These are phyloP conservation scores for Aphodius granarius DNA, from an alignment of 2,888 invertebrate genomes.

Conservation along the genomic window DNA sequence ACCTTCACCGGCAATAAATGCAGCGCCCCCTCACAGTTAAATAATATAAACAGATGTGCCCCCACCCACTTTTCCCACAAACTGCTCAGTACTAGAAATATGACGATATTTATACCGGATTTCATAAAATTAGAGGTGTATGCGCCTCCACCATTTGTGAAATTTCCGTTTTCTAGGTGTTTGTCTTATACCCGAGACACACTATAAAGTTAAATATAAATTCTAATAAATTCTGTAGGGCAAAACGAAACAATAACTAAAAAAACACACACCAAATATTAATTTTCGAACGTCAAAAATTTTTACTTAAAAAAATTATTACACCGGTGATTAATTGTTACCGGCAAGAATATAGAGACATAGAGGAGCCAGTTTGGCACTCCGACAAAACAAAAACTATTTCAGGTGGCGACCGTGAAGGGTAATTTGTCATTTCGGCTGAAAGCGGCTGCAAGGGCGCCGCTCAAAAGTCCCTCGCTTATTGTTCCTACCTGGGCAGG, in stretches of 20 bases:
- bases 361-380: background rate
- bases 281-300: background rate
- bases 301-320: constrained; percentile 1
- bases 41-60: background rate
- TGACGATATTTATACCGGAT: too few relatives aligned
- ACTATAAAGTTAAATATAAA: too few relatives aligned
- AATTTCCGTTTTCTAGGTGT: too few relatives aligned
- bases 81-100: too few relatives aligned
- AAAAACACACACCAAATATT: background rate
- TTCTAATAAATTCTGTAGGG: too few relatives aligned
- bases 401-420: constrained; percentile 19
- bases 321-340: constrained; percentile 17
- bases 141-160: too few relatives aligned
- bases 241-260: too few relatives aligned
- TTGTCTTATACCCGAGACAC: too few relatives aligned
- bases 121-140: too few relatives aligned
- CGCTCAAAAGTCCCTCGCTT: background rate
- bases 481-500: constrained; percentile 14
- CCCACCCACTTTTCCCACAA: too few relatives aligned
- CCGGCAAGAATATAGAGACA: background rate
- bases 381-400: constrained; percentile 17
- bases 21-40: background rate
- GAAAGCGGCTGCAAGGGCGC: background rate
- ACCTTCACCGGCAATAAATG: background rate
- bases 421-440: constrained; percentile 16